Evolutionary conservation across 2,113 vertebrate species (phyloP), one percentile per base, ranked within the genome.

Genomic region (Chloropsis cyanopogon): DNA sequence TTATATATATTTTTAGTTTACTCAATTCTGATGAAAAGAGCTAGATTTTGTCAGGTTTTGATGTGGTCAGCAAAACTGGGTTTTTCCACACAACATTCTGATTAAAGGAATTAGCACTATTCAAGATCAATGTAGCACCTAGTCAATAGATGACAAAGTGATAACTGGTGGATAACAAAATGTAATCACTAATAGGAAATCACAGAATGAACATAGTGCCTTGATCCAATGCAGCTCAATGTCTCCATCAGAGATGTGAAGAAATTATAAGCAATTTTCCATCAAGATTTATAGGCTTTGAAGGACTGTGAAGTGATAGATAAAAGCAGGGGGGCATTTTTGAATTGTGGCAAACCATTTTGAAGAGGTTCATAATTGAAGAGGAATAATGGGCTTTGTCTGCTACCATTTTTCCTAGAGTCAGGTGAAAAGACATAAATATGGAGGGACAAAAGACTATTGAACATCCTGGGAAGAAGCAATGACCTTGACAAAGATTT

Each of bases 401-500:
- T 92, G 46, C 63, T 73, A 79, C 70, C 35, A 70, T 89, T 92
- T 95, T 82, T 95, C 47, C 78, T 80, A 61, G 23, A 95, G 73
- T 69, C 37, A 82, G 57, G 47, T 61, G 46, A 76, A 93, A 89
- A 89, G 70, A 59, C 46, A 87, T 81, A 95, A 92, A 92, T 82
- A 87, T 28, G 33, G 78, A 91, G 22, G 39, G 33, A 80, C 75
- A 94, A 96, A 95, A 84, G 53, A 69, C 53, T 87, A 89, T 71
- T 80, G 70, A 92, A 85, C 14, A 50, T 78, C 61, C 12, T 87
- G 49, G 65, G 53, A 96, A 93, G 70, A 88, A 82, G 37, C 50
- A 80, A 76, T 61, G 91, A 91, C 89, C 84, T 95, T 95, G 93
- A 89, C 2, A 20, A 89, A 91, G 73, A 95, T 89, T 72, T 92